Percentiles rank a stretch among this genome's conserved stretches.
Conservation (phyloP, 2,888 invertebrate species). For the Amiota mariae region DNA sequence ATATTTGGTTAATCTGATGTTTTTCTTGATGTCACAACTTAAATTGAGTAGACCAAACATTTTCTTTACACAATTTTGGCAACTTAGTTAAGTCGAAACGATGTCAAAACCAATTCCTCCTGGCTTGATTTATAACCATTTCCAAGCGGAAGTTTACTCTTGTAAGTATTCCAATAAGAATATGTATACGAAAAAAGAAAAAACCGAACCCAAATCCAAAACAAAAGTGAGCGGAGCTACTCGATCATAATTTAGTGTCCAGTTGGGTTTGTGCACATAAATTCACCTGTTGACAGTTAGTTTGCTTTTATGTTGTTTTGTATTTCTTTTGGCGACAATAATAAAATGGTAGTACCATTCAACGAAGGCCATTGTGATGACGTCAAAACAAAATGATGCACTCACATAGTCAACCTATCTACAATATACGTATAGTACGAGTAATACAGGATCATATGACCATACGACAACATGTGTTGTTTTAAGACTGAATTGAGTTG, state of each 20-base stretch:
- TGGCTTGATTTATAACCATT: constrained; percentile 3
- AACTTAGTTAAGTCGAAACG: not conserved
- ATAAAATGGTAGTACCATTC: constrained; percentile 56
- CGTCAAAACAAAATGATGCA: too few relatives aligned
- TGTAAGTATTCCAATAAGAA: constrained; percentile 10
- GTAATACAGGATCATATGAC: not conserved
- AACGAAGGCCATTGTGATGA: not conserved
- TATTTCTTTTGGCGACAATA: constrained; percentile 39
- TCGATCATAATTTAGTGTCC: constrained; percentile 69
- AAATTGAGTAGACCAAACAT: not conserved
- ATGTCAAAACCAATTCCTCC: not conserved
- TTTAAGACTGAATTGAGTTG: constrained; percentile 5
- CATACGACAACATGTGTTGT: not conserved
- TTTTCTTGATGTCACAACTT: too few relatives aligned
- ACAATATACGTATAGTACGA: too few relatives aligned
- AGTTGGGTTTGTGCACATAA: constrained; percentile 69
- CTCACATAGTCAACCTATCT: too few relatives aligned
- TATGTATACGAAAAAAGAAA: constrained; percentile 2
- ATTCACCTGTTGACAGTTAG: constrained; percentile 70
- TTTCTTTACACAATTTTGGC: not conserved
- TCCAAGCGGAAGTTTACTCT: constrained; percentile 17
- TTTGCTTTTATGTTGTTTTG: constrained; percentile 25
- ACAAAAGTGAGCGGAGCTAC: not conserved
- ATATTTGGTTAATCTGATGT: too few relatives aligned
- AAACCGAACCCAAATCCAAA: not conserved